A percentile compares a stretch with the other conserved stretches of the same genome.
Evolutionary conservation across 2,113 vertebrate species (phyloP).

Genomic region (Polypterus senegalus): DNA sequence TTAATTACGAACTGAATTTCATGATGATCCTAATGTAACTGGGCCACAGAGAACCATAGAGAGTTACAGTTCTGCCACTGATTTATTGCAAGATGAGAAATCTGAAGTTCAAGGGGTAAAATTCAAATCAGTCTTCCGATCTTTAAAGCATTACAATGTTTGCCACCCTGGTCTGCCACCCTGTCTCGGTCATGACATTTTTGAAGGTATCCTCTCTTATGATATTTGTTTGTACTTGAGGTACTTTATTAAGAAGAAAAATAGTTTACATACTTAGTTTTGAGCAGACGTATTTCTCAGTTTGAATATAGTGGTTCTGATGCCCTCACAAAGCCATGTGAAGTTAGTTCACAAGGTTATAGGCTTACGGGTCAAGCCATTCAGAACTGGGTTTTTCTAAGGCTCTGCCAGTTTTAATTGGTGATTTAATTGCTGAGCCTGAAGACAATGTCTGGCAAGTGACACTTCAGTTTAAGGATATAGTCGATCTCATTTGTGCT

Average conservation of each 20-base stretch:
- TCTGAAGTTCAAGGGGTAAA: slow-evolving; percentile 17
- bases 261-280: slow-evolving; percentile 16
- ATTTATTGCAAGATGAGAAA: slow-evolving; percentile 9
- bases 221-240: slow-evolving; percentile 21
- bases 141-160: slow-evolving; percentile 15
- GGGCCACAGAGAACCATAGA: slow-evolving; percentile 19
- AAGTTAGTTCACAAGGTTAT: slow-evolving; percentile 14
- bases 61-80: slow-evolving; percentile 16
- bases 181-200: slow-evolving; percentile 21
- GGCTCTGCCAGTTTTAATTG: slow-evolving; percentile 19
- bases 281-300: slow-evolving; percentile 20
- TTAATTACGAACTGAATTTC: slow-evolving; percentile 21
- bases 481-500: slow-evolving; percentile 21
- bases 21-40: slow-evolving; percentile 16
- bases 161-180: slow-evolving; percentile 21
- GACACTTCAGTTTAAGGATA: slow-evolving; percentile 21
- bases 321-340: slow-evolving; percentile 22
- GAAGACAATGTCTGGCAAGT: slow-evolving; percentile 21
- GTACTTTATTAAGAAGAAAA: slow-evolving; percentile 19
- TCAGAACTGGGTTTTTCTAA: slow-evolving; percentile 29
- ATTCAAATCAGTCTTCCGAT: slow-evolving; percentile 19
- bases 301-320: slow-evolving; percentile 26
- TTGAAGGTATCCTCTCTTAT: slow-evolving; percentile 20
- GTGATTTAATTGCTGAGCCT: slow-evolving; percentile 21
- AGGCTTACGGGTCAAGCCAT: slow-evolving; percentile 23